phyloP scores from a whole-genome alignment of 2,113 vertebrate species.

The Xiphias gladius region DNA sequence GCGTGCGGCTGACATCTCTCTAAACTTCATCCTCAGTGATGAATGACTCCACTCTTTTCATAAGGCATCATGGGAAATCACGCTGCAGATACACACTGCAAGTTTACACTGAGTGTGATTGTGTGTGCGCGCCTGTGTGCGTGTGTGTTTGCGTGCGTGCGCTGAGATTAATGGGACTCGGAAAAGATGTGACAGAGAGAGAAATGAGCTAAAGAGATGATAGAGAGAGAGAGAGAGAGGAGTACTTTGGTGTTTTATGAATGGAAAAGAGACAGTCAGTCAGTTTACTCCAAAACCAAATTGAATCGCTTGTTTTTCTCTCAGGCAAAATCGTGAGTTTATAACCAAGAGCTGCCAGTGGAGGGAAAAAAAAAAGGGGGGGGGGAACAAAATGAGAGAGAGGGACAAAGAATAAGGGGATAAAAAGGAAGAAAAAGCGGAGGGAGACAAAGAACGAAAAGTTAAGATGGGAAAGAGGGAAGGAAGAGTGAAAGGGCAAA shows the following conservation, averaged over 20 bases:
- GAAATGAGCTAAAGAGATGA: constrained; percentile 60
- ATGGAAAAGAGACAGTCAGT: constrained; percentile 24
- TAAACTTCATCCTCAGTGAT: constrained; percentile 57
- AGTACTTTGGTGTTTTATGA: constrained; percentile 34
- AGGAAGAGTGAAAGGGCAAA: no score
- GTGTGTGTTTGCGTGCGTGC: constrained; percentile 6
- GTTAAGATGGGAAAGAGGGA: not conserved
- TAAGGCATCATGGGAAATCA: constrained; percentile 64
- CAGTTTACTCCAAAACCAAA: constrained; percentile 38
- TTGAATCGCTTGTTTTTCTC: constrained; percentile 12
- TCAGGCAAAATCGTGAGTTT: not conserved
- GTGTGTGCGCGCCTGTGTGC: constrained; percentile 17
- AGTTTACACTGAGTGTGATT: constrained; percentile 22
- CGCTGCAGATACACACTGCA: constrained; percentile 9
- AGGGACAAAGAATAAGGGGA: not conserved
- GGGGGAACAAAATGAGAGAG: not conserved
- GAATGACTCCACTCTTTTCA: constrained; percentile 56
- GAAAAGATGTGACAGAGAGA: constrained; percentile 65
- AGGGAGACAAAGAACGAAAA: no score
- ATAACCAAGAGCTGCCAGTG: not conserved
- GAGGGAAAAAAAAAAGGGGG: not conserved
- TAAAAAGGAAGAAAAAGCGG: not conserved
- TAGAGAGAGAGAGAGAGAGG: constrained; percentile 40
- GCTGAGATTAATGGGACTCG: constrained; percentile 62
- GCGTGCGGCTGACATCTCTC: constrained; percentile 5